Conservation (phyloP, 2,113 vertebrate genomes). For the Microcebus lehilahytsara region DNA sequence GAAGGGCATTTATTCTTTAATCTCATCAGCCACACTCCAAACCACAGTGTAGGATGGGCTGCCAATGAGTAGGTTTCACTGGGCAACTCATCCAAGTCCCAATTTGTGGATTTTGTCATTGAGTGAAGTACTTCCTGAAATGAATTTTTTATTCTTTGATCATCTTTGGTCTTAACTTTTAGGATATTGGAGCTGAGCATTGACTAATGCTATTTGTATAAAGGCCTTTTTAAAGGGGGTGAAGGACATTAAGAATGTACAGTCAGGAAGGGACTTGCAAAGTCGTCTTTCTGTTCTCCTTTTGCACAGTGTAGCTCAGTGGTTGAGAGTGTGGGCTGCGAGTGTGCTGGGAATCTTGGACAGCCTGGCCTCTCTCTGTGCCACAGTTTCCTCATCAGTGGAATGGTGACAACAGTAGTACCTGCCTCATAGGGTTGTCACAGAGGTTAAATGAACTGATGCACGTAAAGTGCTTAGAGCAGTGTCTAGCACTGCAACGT, state of each 20-base stretch:
- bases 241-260: background rate
- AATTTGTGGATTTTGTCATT: background rate
- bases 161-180: background rate
- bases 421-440: background rate
- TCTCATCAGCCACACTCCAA: background rate
- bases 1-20: background rate
- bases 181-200: background rate
- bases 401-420: background rate
- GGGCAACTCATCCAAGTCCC: background rate
- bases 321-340: background rate
- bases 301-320: background rate
- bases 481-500: background rate
- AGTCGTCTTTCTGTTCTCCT: background rate
- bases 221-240: background rate
- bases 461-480: background rate
- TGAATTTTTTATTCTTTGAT: background rate
- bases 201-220: background rate
- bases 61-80: background rate
- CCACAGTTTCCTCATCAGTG: background rate
- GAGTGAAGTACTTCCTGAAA: background rate
- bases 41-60: background rate
- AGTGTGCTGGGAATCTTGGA: background rate
- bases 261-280: background rate
- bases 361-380: background rate
- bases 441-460: background rate